Conservation (phyloP, 2,888 invertebrate species). For the Saturnia pavonia region DNA sequence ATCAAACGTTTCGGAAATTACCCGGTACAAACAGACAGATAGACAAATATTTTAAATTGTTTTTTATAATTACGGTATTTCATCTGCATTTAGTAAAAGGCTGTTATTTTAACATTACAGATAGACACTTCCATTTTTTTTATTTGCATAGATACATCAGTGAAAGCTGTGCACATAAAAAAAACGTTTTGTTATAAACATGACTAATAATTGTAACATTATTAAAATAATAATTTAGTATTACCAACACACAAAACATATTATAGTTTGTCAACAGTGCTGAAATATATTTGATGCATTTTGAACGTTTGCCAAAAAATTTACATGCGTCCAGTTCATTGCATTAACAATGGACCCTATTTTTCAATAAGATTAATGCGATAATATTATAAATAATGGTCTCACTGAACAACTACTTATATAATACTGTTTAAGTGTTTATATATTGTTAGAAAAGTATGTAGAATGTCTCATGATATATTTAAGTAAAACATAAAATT, state of each 20-base stretch:
- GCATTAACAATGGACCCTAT: conserved; percentile 9
- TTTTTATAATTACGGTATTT: too few relatives aligned
- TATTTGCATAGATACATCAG: too few relatives aligned
- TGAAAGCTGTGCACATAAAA: too few relatives aligned
- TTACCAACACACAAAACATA: neutral
- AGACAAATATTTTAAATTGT: too few relatives aligned
- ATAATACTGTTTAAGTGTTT: neutral
- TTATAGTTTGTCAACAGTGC: neutral
- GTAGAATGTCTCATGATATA: too few relatives aligned
- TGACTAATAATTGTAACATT: neutral
- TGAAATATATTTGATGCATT: conserved; percentile 11
- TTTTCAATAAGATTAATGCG: conserved; percentile 19
- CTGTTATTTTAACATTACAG: too few relatives aligned
- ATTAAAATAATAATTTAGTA: neutral
- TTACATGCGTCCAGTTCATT: conserved; percentile 15
- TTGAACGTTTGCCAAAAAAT: conserved; percentile 21
- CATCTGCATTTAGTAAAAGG: too few relatives aligned
- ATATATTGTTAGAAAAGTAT: too few relatives aligned
- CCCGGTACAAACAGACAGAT: too few relatives aligned
- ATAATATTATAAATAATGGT: conserved; percentile 15
- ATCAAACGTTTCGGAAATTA: too few relatives aligned
- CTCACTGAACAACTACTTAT: neutral
- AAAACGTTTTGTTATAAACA: neutral
- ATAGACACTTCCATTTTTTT: too few relatives aligned
- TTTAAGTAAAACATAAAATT: too few relatives aligned